These are phyloP conservation scores for Mugil cephalus DNA, from an alignment of 2,113 vertebrate species.

Conservation along the genomic window DNA sequence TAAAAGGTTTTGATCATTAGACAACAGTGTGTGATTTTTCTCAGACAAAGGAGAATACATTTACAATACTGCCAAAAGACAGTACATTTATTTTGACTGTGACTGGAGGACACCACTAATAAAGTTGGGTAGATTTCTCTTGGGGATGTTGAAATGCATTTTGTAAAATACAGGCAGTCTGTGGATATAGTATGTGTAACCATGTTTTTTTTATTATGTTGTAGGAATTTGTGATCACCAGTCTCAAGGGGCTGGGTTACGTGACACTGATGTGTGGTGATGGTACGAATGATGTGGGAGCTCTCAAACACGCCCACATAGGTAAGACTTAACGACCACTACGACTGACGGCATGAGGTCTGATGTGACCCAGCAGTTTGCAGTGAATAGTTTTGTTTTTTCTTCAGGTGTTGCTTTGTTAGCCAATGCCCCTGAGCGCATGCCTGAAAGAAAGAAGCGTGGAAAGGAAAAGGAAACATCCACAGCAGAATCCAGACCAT, in stretches of 20 bases:
- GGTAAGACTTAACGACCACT: conserved; percentile 82
- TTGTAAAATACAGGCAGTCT: conserved; percentile 2
- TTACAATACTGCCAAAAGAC: not conserved
- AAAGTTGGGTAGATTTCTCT: conserved; percentile 2
- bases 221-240: conserved; percentile 96
- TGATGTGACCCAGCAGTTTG: not conserved
- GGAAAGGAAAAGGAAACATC: conserved; percentile 84
- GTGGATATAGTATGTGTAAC: not conserved
- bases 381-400: not conserved
- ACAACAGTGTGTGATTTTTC: not conserved
- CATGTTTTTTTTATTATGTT: conserved; percentile 7
- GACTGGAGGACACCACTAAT: not conserved
- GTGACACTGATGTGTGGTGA: conserved; percentile 97
- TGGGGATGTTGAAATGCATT: conserved; percentile 9
- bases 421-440: conserved; percentile 91
- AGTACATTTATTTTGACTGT: too few relatives aligned
- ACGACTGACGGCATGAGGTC: not conserved
- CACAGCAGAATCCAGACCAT: conserved; percentile 60
- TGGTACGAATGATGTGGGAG: conserved; percentile 96
- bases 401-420: conserved; percentile 91
- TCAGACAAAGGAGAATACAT: not conserved
- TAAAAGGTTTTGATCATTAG: too few relatives aligned
- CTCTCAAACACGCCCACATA: conserved; percentile 95
- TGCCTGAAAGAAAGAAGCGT: conserved; percentile 86
- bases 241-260: conserved; percentile 94